Evolutionary conservation across 2,113 vertebrate genomes (phyloP), one percentile per base, ranked within the genome.

Genomic region (Neodontobutis hainanensis): DNA sequence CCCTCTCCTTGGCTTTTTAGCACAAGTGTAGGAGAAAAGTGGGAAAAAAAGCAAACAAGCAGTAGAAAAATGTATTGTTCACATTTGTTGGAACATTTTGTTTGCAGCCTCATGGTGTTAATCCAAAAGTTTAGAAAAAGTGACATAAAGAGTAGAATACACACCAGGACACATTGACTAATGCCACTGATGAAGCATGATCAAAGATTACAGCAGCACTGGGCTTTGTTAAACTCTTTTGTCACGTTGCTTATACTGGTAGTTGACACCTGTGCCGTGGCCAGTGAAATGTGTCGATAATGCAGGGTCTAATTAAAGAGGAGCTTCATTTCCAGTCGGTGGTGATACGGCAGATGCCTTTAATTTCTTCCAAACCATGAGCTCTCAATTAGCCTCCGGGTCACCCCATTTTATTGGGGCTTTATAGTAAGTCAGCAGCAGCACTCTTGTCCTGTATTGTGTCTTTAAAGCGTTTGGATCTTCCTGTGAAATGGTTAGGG

Each of bases 371-470:
- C 42, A 15, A 57, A 81, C 73, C 85, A 81, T 70, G 1, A 85
- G 85, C 70, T 88, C 86, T 85, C 81, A 86, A 83, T 91, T 91
- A 91, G 82, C 90, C 91, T 77, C 63, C 67, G 70, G 82, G 81
- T 92, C 89, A 91, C 87, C 88, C 82, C 45, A 15, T 85, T 91
- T 92, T 92, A 91, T 87, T 80, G 71, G 74, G 78, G 59, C 64
- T 80, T 77, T 73, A 78, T 80, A 72, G 75, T 73, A 67, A 80
- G 73, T 83, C 73, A 63, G 75, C 61, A 68, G 77, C 68, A n/a
- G 75, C 75, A 43, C 78, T 85, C 81, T 80, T 50, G 45, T 86
- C 78, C 80, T 85, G 85, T 69, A 85, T 86, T 80, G 84, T 81
- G 80, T 86, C 85, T 84, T 85, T 77, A 84, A 85, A 86, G 79